Percentiles rank a stretch among this genome's conserved stretches.
Evolutionary conservation across 2,797 vertebrate genomes (phyloP).

Genomic region (Alosa sapidissima): DNA sequence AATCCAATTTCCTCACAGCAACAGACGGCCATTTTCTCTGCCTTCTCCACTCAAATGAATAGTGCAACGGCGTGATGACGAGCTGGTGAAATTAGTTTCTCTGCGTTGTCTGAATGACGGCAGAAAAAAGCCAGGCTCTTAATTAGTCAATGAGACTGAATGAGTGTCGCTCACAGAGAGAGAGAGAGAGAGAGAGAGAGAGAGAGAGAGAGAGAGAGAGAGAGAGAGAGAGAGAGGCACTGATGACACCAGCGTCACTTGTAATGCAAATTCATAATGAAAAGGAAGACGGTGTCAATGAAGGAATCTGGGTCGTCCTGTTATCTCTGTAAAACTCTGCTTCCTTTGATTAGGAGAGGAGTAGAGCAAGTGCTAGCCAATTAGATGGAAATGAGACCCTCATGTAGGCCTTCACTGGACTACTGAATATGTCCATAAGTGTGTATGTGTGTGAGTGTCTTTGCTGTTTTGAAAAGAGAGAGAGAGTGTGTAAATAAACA

Average conservation of each 20-base stretch:
- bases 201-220: background rate
- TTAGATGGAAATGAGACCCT: conserved; percentile 28
- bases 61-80: background rate
- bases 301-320: conserved; percentile 25
- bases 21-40: background rate
- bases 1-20: background rate
- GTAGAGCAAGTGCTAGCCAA: conserved; percentile 24
- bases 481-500: too few relatives aligned
- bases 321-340: background rate
- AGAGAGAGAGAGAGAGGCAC: conserved; percentile 4
- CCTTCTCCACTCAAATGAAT: background rate
- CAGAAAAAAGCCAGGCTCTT: background rate
- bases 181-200: conserved; percentile 1
- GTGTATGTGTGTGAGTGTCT: background rate
- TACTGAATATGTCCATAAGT: background rate
- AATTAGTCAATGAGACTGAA: conserved; percentile 5
- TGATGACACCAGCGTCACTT: background rate
- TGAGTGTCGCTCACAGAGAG: background rate
- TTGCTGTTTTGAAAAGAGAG: background rate
- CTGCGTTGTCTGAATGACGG: background rate
- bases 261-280: conserved; percentile 29
- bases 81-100: background rate
- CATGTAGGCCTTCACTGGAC: background rate
- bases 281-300: background rate
- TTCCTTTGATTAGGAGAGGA: conserved; percentile 19